Evolutionary conservation across 2,797 vertebrate species (phyloP), one percentile per base, ranked within the genome.

Genomic region (Malurus leucopterus): DNA sequence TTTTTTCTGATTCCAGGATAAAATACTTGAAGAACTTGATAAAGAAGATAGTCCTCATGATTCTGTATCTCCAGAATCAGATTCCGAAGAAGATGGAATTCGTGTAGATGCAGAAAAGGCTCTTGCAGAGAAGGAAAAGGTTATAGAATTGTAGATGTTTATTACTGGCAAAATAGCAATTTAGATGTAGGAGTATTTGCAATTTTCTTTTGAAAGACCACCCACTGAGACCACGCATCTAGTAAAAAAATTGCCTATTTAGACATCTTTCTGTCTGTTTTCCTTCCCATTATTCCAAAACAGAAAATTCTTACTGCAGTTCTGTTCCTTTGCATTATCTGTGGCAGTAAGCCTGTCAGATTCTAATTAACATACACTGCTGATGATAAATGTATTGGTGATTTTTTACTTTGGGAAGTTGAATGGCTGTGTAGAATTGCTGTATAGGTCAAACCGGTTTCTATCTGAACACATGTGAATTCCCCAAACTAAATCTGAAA

Each of bases 21-120:
- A 98, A 93, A 98, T 98, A 91, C 96, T 99, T 84, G 97, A 98
- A 93, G 98, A 98, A 64, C 95, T 99, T 90, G 99, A 99, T 70
- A 98, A 99, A 90, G 98, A 98, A 79, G 98, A 98, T 24, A 98
- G 97, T 84, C 96, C 97, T 16, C 97, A 95, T 68, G 98, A 98
- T 80, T 99, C 98, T 8, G 15, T 96, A 43, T 98, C 97, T 91
- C 97, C 98, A 26, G 99, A 99, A 81, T 99, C 99, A 0, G 99
- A 99, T 89, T 98, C 98, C 0, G 99, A 99, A 93, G 98, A 98
- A 59, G 97, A 97, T 55, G 95, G 97, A 55, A 97, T 97, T 74
- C 95, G 6, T 51, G 87, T 96, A 40, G 98, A 99, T 93, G 59
- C 91, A 91, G 98, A 98, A 82, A 97, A 93, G 75, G 98, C 98